Base-by-base conservation (phyloP, 2,888 invertebrate genomes). In the Biston betularia region DNA sequence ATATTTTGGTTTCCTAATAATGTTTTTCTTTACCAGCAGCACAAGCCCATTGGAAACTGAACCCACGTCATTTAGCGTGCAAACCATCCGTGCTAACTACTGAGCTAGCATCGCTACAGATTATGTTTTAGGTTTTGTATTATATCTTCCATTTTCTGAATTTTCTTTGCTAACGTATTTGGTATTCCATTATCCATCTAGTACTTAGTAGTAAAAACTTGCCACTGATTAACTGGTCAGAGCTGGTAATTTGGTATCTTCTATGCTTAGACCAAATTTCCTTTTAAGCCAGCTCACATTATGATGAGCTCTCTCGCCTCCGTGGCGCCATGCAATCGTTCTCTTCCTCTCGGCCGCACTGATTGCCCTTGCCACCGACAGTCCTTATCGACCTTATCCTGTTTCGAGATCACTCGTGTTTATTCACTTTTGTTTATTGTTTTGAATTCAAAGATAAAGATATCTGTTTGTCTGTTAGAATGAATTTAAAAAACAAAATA, bases 321-420 rank as follows among this genome's bases (percentile, higher is more conserved):
- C 63, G 75, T 83, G 86, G 86, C 86, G 86, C 86, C 86, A 84
- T 69, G 63, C 81, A 84, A 86, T 85, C 77, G 82, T 63, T 75
- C 78, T 77, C 83, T 85, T 86, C 86, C 86, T 83, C 70, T 73
- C 75, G 72, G 69, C 68, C 63, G 85, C 89, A 89, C 88, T 86
- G 92, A 90, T 92, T 92, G 89, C 79, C 90, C 90, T 91, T 86
- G 88, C 80, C 49, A 24, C 52, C 15, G 52, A 10, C 46, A 10
- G 46, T 45, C 78, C 77, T 83, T 84, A 85, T 84, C 75, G 79
- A 77, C 77, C 82, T 87, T 87, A 89, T 89, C 89, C 88, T 88
- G 89, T 88, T 82, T 77, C 72, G 75, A 76, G 80, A 65, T 69
- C 65, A 63, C 35, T 44, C 9, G 48, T n/a, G 34, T 34, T 3